Evolutionary conservation across 2,113 vertebrate genomes (phyloP), one percentile per base, ranked within the genome.

Genomic region (Chitala chitala): DNA sequence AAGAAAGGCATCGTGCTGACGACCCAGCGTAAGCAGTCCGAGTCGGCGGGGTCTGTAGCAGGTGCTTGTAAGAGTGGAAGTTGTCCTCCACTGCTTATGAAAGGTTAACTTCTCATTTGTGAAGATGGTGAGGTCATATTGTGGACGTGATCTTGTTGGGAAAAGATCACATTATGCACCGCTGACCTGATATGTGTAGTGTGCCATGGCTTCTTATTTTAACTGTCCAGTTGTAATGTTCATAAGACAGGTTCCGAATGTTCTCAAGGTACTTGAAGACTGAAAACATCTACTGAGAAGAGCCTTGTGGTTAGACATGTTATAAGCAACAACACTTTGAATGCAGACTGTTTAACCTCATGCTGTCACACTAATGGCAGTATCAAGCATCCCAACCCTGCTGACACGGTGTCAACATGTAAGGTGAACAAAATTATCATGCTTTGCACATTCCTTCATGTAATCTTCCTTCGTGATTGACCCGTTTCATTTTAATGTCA

Each of bases 401-500:
- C 42, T 26, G 40, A 63, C 33, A 38, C 17, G 15, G 15, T 38
- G 59, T 38, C 20, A 29, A 63, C n/a, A 33, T 38, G 59, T 29
- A 36, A 38, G 31, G 6, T 8, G 1, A 63, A 42, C 42, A 29
- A 50, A 29, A 53, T 56, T 7, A 4, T 22, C 17, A 56, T 33
- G 46, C 36, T 51, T 24, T 31, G 24, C 29, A 31, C 29, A 29
- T 38, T 59, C 22, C 33, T 69, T 38, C 22, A 71, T 53, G 58
- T 38, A 24, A 53, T 46, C 15, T 26, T 44, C n/a, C 22, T 44
- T 13, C 36, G 50, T 58, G 51, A 64, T 46, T 64, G 58, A 66
- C 59, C 58, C 36, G 22, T 73, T 68, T 50, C 20, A 59, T 73
- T 77, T 59, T 59, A 51, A 55, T 61, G 71, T 38, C 69, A 53